A percentile compares a stretch with the other conserved stretches of the same genome.
Conservation (phyloP, 2,797 vertebrate species). For the Sciurus carolinensis region DNA sequence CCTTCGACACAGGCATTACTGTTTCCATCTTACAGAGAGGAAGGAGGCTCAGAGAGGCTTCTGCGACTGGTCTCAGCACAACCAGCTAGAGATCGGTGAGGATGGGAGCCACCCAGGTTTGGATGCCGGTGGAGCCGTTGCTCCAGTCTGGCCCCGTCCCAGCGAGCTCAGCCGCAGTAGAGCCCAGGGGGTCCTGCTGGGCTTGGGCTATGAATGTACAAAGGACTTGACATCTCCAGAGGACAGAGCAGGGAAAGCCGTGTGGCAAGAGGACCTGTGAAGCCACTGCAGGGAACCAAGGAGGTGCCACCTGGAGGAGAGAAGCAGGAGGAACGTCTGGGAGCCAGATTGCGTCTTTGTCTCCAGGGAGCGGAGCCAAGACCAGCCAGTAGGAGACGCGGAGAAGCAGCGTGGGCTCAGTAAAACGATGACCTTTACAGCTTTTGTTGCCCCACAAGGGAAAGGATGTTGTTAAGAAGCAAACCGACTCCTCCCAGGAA, state of each 20-base stretch:
- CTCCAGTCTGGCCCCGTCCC: not conserved
- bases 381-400: not conserved
- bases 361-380: not conserved
- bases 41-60: not conserved
- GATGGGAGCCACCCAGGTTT: not conserved
- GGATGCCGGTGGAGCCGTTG: not conserved
- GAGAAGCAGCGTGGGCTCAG: not conserved
- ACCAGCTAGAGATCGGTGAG: not conserved
- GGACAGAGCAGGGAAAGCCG: not conserved
- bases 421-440: not conserved
- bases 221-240: not conserved
- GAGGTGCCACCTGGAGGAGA: not conserved
- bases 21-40: not conserved
- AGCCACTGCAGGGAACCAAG: not conserved
- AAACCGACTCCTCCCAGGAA: not conserved
- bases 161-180: not conserved
- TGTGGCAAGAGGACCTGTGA: not conserved
- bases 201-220: not conserved
- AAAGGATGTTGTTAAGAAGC: not conserved
- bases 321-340: not conserved
- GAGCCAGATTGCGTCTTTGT: too few relatives aligned
- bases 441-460: not conserved
- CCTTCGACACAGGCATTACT: not conserved
- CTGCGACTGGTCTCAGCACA: not conserved
- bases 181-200: rapidly evolving